Evolutionary conservation across 2,797 vertebrate species (phyloP).

Genomic region (Lacerta bilineata): DNA sequence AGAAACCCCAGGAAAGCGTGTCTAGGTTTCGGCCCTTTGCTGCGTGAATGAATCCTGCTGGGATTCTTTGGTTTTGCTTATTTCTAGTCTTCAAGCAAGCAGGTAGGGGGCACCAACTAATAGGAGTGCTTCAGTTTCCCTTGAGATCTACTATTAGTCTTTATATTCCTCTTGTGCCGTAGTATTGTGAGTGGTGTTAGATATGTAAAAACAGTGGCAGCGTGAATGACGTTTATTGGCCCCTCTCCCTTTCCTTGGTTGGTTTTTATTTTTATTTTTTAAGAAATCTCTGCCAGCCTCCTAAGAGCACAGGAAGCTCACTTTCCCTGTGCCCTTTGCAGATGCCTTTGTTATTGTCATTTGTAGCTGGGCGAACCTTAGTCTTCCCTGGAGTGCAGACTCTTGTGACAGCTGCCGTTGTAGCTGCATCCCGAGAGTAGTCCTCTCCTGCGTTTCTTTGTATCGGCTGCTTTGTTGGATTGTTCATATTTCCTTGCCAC

Average conservation of each 20-base stretch:
- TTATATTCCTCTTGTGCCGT: constrained; percentile 71
- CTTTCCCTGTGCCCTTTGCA: constrained; percentile 40
- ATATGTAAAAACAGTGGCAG: constrained; percentile 70
- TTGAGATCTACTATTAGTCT: constrained; percentile 64
- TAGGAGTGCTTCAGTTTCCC: constrained; percentile 61
- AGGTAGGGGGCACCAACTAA: constrained; percentile 12
- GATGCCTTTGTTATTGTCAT: constrained; percentile 62
- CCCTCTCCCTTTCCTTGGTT: constrained; percentile 1
- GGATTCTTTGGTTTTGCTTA: constrained; percentile 48
- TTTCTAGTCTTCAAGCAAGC: background rate
- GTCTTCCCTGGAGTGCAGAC: constrained; percentile 77
- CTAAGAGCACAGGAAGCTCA: constrained; percentile 45
- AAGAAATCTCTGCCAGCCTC: constrained; percentile 73
- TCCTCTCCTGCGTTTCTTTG: constrained; percentile 75
- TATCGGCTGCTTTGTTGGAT: constrained; percentile 73
- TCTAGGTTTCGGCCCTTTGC: constrained; percentile 47
- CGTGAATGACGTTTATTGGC: constrained; percentile 52
- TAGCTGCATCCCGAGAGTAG: constrained; percentile 72
- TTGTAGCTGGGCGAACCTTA: constrained; percentile 76
- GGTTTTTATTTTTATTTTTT: constrained; percentile 9
- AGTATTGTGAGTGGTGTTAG: constrained; percentile 72
- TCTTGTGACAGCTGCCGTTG: constrained; percentile 79
- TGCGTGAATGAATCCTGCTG: constrained; percentile 61
- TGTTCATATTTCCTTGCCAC: constrained; percentile 70
- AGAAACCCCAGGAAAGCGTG: constrained; percentile 39